phyloP scores from a whole-genome alignment of 2,888 invertebrate species.

The Camponotus fellah region DNA sequence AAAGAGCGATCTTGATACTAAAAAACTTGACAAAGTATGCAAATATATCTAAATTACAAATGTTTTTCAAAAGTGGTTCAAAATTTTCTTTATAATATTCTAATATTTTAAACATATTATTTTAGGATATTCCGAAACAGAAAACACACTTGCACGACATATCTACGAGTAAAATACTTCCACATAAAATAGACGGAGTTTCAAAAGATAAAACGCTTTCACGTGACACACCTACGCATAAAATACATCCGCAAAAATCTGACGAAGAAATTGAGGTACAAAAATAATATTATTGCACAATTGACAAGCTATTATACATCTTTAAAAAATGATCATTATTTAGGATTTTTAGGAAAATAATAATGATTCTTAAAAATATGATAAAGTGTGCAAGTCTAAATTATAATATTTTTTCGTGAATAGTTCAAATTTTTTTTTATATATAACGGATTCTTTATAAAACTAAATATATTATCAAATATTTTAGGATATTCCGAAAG shows the following conservation, averaged over 20 bases:
- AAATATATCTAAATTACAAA: neutral
- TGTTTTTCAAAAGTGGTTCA: neutral
- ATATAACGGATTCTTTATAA: neutral
- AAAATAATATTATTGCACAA: too few relatives aligned
- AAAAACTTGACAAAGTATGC: neutral
- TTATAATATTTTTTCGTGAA: too few relatives aligned
- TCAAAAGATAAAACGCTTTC: neutral
- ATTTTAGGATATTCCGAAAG: slow-evolving; percentile 22
- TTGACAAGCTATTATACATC: too few relatives aligned
- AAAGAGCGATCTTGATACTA: neutral
- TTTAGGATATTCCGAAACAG: slow-evolving; percentile 11
- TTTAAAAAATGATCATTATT: too few relatives aligned
- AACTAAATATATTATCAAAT: neutral
- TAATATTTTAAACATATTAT: neutral
- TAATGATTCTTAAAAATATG: neutral
- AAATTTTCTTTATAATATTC: too few relatives aligned
- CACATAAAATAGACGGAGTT: neutral
- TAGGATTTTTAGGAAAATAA: too few relatives aligned
- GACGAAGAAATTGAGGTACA: neutral
- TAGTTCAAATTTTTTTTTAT: neutral
- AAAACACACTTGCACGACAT: neutral
- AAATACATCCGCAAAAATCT: neutral
- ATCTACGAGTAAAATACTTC: neutral
- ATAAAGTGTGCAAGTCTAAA: neutral
- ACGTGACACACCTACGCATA: neutral